Conservation (phyloP, 2,888 invertebrate species). For the Petrolisthes manimaculis region DNA sequence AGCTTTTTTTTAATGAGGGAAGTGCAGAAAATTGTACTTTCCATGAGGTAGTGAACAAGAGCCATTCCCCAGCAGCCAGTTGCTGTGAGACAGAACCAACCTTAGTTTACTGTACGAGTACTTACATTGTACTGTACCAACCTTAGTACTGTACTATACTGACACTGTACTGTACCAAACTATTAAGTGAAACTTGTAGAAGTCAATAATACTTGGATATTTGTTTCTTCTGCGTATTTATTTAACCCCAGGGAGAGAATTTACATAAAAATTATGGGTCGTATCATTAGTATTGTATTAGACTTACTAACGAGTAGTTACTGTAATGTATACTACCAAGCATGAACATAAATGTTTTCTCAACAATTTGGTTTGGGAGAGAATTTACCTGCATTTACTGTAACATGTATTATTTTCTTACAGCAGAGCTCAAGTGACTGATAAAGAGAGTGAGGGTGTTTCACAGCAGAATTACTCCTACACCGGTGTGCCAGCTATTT, state of each 20-base stretch:
- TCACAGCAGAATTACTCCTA: too few species aligned
- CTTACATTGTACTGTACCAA: conserved; percentile 61
- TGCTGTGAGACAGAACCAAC: conserved; percentile 43
- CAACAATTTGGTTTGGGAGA: too few species aligned
- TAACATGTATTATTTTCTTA: too few species aligned
- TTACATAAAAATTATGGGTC: neutral
- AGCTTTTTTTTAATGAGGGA: conserved; percentile 30
- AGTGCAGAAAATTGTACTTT: neutral
- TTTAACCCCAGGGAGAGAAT: conserved; percentile 21
- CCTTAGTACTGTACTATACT: conserved; percentile 47
- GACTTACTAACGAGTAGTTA: too few species aligned
- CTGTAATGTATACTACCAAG: too few species aligned
- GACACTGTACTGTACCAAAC: conserved; percentile 60
- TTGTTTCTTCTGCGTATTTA: conserved; percentile 47
- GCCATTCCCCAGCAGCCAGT: conserved; percentile 48
- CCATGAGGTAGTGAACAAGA: conserved; percentile 33
- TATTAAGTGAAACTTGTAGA: conserved; percentile 57
- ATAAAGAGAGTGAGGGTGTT: too few species aligned
- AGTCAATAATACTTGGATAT: conserved; percentile 63
- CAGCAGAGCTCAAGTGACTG: too few species aligned
- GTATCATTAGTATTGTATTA: neutral
- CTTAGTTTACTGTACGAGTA: conserved; percentile 42
- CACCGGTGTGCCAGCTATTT: too few species aligned
- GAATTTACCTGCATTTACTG: too few species aligned
- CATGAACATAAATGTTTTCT: too few species aligned